These are phyloP conservation scores for Phalloptychus januarius DNA, from an alignment of 2,797 vertebrate genomes.

Conservation along the genomic window DNA sequence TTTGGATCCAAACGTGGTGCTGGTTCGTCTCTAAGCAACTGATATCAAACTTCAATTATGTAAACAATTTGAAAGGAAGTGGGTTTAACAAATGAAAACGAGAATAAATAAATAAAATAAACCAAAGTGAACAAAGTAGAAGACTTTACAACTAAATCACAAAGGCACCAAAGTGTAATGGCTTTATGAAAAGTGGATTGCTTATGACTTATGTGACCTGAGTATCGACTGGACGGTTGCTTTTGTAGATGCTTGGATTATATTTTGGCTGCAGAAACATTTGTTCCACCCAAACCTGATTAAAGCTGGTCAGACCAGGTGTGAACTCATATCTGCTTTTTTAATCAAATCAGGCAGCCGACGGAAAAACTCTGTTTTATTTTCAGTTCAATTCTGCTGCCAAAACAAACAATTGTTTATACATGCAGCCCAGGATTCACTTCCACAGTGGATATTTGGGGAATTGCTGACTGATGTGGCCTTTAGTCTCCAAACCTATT, in stretches of 20 bases:
- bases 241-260: background rate
- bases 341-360: conserved; percentile 3
- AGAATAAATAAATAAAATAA: background rate
- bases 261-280: background rate
- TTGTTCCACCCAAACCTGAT: background rate
- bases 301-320: background rate
- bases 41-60: background rate
- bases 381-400: conserved; percentile 14
- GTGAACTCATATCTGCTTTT: background rate
- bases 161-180: background rate
- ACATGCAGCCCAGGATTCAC: conserved; percentile 25
- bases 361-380: background rate
- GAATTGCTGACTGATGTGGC: conserved; percentile 35
- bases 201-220: background rate
- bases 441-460: conserved; percentile 33
- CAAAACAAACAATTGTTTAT: conserved; percentile 5
- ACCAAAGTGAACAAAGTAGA: background rate
- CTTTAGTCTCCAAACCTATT: conserved; percentile 45
- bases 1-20: background rate
- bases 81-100: background rate
- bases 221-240: background rate
- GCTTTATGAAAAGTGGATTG: background rate
- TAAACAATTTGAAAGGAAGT: background rate
- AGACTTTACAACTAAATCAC: background rate
- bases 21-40: background rate